phyloP scores from a whole-genome alignment of 1,140 invertebrate species.

The Drosophila tristis region DNA sequence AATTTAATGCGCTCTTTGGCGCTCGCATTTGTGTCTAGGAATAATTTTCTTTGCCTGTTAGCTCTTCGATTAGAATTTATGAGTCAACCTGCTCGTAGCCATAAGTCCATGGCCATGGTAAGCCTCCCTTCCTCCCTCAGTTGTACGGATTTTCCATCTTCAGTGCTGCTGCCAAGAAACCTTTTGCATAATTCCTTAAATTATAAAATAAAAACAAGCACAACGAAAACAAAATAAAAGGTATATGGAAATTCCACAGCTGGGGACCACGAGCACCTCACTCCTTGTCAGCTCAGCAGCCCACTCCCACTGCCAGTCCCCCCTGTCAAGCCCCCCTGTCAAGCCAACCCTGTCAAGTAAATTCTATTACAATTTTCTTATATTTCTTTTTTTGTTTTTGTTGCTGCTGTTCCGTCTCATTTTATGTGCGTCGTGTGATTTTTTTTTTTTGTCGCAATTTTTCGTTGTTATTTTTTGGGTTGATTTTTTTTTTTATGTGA shows the following conservation, averaged over 20 bases:
- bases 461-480: constrained; percentile 30
- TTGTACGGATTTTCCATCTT: too few species aligned
- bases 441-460: constrained; percentile 37
- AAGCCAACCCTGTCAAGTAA: constrained; percentile 35
- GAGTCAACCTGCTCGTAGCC: too few species aligned
- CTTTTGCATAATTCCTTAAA: constrained; percentile 45
- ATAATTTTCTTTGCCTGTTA: too few species aligned
- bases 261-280: background rate
- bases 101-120: too few species aligned
- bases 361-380: constrained; percentile 65
- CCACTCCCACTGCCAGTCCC: too few species aligned
- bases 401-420: constrained; percentile 35
- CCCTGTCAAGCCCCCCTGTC: background rate
- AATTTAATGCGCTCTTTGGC: too few species aligned
- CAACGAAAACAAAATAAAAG: constrained; percentile 14
- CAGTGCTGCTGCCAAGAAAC: too few species aligned
- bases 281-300: background rate
- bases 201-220: constrained; percentile 27
- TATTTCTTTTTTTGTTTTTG: background rate
- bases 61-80: too few species aligned
- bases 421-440: constrained; percentile 74
- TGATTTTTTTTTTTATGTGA: constrained; percentile 13
- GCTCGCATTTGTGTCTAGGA: too few species aligned
- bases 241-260: constrained; percentile 32
- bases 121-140: too few species aligned